phyloP scores from a whole-genome alignment of 2,113 vertebrate species.

The Tretioscincus oriximinensis region DNA sequence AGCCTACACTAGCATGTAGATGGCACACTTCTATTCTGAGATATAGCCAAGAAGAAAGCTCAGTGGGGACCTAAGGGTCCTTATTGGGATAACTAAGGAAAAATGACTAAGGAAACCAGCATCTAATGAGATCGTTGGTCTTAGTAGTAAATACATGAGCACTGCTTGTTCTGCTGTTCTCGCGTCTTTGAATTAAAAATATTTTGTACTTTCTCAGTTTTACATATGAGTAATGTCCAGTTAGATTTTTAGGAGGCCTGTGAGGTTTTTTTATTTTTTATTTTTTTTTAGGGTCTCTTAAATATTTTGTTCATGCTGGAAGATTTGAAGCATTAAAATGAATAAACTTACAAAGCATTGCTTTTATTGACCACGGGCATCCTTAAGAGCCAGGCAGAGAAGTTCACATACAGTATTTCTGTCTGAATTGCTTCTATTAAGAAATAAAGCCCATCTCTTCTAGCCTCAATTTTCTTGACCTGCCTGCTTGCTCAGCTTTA shows the following conservation, averaged over 20 bases:
- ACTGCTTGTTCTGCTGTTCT: neutral
- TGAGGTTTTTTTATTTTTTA: neutral
- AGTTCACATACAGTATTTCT: neutral
- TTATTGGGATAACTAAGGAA: neutral
- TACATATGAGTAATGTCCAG: neutral
- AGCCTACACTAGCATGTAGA: too few species aligned
- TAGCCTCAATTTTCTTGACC: constrained; percentile 6
- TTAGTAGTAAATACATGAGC: too few species aligned
- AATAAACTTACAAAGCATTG: neutral
- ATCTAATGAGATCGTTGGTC: neutral
- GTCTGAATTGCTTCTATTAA: neutral
- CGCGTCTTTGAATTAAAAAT: neutral
- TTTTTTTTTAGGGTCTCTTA: neutral
- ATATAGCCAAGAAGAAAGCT: too few species aligned
- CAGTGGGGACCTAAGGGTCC: too few species aligned
- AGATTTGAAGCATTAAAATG: neutral
- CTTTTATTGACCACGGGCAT: neutral
- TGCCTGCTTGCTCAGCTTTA: constrained; percentile 11
- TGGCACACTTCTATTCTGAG: too few species aligned
- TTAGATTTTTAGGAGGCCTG: neutral
- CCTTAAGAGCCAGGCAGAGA: neutral
- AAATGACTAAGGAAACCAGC: neutral
- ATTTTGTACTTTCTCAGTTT: neutral
- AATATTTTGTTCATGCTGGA: neutral
- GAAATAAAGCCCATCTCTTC: constrained; percentile 1